These are phyloP conservation scores for Tenthredo scrophulariae DNA, from an alignment of 2,888 invertebrate genomes.

Conservation along the genomic window DNA sequence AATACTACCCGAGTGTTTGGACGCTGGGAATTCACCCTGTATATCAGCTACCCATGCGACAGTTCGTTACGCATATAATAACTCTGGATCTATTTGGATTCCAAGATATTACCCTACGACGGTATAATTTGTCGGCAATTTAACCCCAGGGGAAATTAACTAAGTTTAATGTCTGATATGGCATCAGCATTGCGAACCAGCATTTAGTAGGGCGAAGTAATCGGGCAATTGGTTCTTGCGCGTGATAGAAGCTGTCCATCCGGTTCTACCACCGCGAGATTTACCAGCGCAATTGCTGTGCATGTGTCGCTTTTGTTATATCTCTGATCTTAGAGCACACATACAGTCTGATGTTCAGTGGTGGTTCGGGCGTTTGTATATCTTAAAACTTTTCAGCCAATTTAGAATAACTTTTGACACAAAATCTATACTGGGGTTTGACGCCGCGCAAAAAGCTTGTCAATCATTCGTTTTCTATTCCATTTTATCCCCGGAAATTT, in stretches of 20 bases:
- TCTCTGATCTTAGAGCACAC: not conserved
- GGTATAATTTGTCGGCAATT: constrained; percentile 16
- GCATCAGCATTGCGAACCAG: not conserved
- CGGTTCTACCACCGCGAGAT: not conserved
- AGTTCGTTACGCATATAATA: not conserved
- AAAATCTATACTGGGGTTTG: not conserved
- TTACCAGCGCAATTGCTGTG: not conserved
- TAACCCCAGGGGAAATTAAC: constrained; percentile 30
- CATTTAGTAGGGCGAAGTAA: constrained; percentile 16
- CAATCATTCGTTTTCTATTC: constrained; percentile 12
- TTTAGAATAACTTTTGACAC: constrained; percentile 1
- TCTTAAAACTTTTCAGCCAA: not conserved
- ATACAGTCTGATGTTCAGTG: not conserved
- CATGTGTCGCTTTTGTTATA: not conserved
- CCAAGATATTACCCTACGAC: not conserved
- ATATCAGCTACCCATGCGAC: not conserved
- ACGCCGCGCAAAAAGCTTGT: constrained; percentile 23
- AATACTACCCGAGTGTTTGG: too few species aligned
- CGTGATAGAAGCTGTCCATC: constrained; percentile 8
- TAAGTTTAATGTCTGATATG: constrained; percentile 42
- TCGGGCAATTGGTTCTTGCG: constrained; percentile 38
- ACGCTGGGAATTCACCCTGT: too few species aligned
- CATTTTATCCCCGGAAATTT: not conserved
- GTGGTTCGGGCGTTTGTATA: not conserved
- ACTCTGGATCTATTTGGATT: not conserved